Percentiles rank a stretch among this genome's conserved stretches.
Evolutionary conservation across 2,113 vertebrate species (phyloP).

Genomic region (Anguilla rostrata): DNA sequence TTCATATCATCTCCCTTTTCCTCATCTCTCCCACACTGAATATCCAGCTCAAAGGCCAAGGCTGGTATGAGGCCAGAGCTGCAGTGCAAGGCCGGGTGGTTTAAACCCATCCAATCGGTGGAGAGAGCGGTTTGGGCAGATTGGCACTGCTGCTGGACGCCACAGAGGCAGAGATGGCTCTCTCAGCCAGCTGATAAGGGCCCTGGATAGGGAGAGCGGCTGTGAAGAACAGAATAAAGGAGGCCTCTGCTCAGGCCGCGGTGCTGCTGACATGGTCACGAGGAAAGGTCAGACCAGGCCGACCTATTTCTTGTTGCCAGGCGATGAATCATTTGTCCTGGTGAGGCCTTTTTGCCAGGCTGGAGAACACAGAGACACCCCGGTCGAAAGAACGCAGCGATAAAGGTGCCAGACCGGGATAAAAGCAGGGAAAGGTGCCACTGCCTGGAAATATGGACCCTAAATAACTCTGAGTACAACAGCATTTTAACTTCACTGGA

Average conservation of each 20-base stretch:
- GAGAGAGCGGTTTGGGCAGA: neutral
- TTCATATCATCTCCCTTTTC: too few species aligned
- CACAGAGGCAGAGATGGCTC: neutral
- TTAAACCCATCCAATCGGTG: neutral
- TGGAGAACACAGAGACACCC: slow-evolving; percentile 50
- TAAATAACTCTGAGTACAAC: slow-evolving; percentile 20
- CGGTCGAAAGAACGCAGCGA: slow-evolving; percentile 42
- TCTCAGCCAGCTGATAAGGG: slow-evolving; percentile 49
- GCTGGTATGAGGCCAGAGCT: neutral
- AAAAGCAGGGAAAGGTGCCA: neutral
- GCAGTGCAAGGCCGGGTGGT: neutral
- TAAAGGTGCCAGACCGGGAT: slow-evolving; percentile 40
- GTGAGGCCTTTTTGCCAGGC: slow-evolving; percentile 40
- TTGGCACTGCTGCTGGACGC: neutral
- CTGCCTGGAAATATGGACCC: slow-evolving; percentile 26
- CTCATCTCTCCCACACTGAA: too few species aligned
- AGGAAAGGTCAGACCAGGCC: slow-evolving; percentile 57
- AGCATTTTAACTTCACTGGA: too few species aligned
- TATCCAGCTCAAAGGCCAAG: neutral
- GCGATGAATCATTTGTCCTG: slow-evolving; percentile 55
- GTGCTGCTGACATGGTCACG: slow-evolving; percentile 54
- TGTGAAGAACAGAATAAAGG: slow-evolving; percentile 53
- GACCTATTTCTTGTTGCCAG: slow-evolving; percentile 30
- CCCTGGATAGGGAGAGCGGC: slow-evolving; percentile 60
- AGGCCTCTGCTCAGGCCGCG: slow-evolving; percentile 50